Conservation (phyloP, 2,113 vertebrate genomes). For the Pseudorasbora parva region DNA sequence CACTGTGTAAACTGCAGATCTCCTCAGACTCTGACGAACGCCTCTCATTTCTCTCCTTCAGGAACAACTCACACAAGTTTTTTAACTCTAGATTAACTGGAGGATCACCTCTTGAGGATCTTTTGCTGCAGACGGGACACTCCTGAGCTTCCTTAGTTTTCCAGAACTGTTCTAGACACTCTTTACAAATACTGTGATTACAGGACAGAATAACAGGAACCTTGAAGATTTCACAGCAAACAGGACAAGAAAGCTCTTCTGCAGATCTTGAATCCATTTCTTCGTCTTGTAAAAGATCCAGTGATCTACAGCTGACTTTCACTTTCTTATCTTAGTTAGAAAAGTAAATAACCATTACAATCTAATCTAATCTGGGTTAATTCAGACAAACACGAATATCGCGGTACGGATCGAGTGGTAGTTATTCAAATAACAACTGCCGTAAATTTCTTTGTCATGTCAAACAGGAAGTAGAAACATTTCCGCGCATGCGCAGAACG, state of each 20-base stretch:
- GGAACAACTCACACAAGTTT: background rate
- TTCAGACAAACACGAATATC: background rate
- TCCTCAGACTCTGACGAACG: background rate
- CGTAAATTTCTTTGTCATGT: too few species aligned
- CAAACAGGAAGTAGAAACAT: too few species aligned
- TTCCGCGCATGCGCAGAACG: too few species aligned
- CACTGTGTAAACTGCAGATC: background rate
- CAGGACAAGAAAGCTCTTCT: background rate
- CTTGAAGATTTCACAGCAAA: background rate
- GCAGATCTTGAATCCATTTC: background rate
- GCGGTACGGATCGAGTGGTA: too few species aligned
- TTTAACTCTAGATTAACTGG: accelerated
- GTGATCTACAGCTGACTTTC: background rate
- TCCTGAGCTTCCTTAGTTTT: background rate
- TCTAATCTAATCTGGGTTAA: background rate
- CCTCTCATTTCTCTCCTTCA: background rate
- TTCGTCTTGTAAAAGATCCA: background rate
- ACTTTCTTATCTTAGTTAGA: background rate
- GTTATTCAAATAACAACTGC: too few species aligned
- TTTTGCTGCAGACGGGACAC: background rate
- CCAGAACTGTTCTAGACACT: background rate
- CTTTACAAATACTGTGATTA: background rate
- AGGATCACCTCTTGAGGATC: background rate
- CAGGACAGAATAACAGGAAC: background rate
- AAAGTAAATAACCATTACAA: background rate